These are phyloP conservation scores for Allolobophora icterica DNA, from an alignment of 2,888 invertebrate species.

Conservation along the genomic window DNA sequence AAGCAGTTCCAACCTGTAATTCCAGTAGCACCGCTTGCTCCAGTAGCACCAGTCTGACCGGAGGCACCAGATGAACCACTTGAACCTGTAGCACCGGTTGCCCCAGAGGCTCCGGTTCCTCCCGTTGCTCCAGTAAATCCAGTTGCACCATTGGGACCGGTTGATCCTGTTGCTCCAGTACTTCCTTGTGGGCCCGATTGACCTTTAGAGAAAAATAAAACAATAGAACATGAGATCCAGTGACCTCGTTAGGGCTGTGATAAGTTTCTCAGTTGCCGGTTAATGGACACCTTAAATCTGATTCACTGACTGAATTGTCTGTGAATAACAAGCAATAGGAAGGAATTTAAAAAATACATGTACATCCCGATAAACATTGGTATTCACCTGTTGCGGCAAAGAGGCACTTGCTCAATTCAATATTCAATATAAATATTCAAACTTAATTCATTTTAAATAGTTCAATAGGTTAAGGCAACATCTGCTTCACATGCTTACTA, in stretches of 20 bases:
- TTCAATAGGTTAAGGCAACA: too few relatives aligned
- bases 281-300: background rate
- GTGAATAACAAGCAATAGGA: background rate
- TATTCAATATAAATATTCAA: too few relatives aligned
- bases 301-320: background rate
- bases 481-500: too few relatives aligned
- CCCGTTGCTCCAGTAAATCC: background rate
- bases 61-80: background rate
- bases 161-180: background rate
- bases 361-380: too few relatives aligned
- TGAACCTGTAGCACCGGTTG: background rate
- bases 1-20: background rate
- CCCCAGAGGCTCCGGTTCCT: background rate
- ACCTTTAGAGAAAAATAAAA: background rate
- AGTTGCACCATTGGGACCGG: background rate
- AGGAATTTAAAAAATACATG: background rate
- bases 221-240: background rate
- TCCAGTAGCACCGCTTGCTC: background rate
- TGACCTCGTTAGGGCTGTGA: background rate
- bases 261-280: background rate
- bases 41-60: background rate
- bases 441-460: too few relatives aligned
- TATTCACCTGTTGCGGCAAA: too few relatives aligned
- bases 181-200: constrained; percentile 7
- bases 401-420: too few relatives aligned